A percentile compares a stretch with the other conserved stretches of the same genome.
phyloP scores from a whole-genome alignment of 2,113 vertebrate genomes.

The Fregata magnificens region DNA sequence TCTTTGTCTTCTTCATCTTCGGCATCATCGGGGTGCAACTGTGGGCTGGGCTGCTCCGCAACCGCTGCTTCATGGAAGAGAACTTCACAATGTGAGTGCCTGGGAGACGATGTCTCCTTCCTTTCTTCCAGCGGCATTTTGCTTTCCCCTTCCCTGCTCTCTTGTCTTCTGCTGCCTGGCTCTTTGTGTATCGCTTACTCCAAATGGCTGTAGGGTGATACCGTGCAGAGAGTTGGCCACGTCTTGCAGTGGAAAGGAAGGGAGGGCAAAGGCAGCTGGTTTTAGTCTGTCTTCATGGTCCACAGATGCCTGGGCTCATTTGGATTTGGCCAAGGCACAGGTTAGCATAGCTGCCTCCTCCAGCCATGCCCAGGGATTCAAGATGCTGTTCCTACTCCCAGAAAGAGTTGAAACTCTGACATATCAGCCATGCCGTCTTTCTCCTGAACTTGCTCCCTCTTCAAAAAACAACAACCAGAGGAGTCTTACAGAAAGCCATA shows the following conservation, averaged over 20 bases:
- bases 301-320: background rate
- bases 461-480: background rate
- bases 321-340: background rate
- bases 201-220: too few relatives aligned
- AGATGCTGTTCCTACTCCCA: background rate
- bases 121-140: background rate
- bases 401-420: background rate
- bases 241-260: background rate
- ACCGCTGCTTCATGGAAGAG: constrained; percentile 84
- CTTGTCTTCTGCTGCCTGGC: background rate
- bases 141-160: background rate
- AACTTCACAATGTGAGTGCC: constrained; percentile 83
- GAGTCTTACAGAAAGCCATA: background rate
- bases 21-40: constrained; percentile 85
- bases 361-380: background rate
- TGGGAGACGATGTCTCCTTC: background rate
- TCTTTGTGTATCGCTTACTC: background rate
- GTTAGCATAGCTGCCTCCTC: background rate
- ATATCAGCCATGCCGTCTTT: background rate
- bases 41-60: constrained; percentile 82
- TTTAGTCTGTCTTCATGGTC: background rate
- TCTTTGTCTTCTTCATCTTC: constrained; percentile 87
- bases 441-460: background rate
- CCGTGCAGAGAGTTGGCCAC: rapidly evolving
- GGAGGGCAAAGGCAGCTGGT: background rate